Conservation (phyloP, 1,140 invertebrate species). For the Heliconius hermathena region DNA sequence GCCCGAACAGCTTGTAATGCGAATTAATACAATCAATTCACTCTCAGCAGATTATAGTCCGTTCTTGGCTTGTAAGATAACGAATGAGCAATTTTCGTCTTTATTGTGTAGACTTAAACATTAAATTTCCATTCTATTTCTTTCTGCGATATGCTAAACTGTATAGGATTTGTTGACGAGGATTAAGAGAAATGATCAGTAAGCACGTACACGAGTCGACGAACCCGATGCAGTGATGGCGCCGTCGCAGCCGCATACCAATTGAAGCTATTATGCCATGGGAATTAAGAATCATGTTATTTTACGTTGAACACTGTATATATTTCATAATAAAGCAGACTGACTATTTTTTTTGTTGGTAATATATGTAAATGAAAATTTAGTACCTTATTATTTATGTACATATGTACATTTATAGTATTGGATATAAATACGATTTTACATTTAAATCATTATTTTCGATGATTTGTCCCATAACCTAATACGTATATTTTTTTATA, state of each 20-base stretch:
- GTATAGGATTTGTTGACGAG: slow-evolving; percentile 31
- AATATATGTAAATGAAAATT: no score
- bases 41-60: slow-evolving; percentile 33
- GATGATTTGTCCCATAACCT: no score
- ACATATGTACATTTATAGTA: no score
- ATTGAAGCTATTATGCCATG: slow-evolving; percentile 55
- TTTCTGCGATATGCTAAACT: neutral
- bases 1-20: slow-evolving; percentile 37
- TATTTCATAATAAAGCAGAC: no score
- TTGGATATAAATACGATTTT: no score
- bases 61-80: slow-evolving; percentile 15
- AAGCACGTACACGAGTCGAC: slow-evolving; percentile 47
- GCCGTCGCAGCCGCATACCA: slow-evolving; percentile 54
- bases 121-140: neutral
- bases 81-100: neutral
- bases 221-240: slow-evolving; percentile 39
- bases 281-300: slow-evolving; percentile 39
- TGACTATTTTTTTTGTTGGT: no score
- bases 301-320: neutral
- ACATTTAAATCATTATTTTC: no score
- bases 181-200: slow-evolving; percentile 48
- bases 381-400: no score
- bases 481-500: no score
- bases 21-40: slow-evolving; percentile 44
- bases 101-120: neutral